Base-by-base conservation (phyloP, 2,888 invertebrate genomes). In the Scaptomyza cyrtandrae region DNA sequence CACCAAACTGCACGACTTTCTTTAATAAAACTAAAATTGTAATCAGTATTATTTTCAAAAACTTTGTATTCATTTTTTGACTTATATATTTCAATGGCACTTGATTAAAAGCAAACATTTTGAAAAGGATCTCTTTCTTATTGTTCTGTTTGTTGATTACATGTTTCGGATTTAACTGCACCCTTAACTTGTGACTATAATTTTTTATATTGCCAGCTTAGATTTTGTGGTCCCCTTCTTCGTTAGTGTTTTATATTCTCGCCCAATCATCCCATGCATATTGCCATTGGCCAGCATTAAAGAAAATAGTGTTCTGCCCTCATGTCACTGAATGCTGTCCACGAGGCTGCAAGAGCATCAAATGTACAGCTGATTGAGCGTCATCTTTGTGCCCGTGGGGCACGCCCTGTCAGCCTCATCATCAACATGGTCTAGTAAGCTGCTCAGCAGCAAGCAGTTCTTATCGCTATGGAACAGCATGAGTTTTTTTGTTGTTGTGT, bases 311-410 rank as follows among this genome's bases (percentile, higher is more conserved):
- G 73, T 65, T 44, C 65, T 78, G 83, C 80, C 78, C 62, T 64
- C 54, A 44, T 82, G 86, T 78, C 82, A 76, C 68, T 69, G 48
- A 71, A 71, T 64, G 39, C 77, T 79, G 85, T 68, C 80, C 80
- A 58, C 63, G 69, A 56, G 60, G 64, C 69, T 54, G 59, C 60
- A 54, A 63, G 73, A 63, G 73, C 80, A 80, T 73, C 82, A 82
- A 76, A 80, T 86, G 86, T 80, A 71, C 52, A 56, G 58, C 77
- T 79, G 86, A 83, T 84, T 86, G 79, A 81, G 64, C 86, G 62
- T 70, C 75, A 71, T 71, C 66, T 71, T 59, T 79, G 71, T 60
- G 69, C 71, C 78, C 69, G 71, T 59, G 67, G 64, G 66, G 70
- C 75, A 71, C 73, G 80, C 73, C 73, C 78, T 80, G 75, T 71